Evolutionary conservation across 2,113 vertebrate species (phyloP).

Genomic region (Grammomys surdaster): DNA sequence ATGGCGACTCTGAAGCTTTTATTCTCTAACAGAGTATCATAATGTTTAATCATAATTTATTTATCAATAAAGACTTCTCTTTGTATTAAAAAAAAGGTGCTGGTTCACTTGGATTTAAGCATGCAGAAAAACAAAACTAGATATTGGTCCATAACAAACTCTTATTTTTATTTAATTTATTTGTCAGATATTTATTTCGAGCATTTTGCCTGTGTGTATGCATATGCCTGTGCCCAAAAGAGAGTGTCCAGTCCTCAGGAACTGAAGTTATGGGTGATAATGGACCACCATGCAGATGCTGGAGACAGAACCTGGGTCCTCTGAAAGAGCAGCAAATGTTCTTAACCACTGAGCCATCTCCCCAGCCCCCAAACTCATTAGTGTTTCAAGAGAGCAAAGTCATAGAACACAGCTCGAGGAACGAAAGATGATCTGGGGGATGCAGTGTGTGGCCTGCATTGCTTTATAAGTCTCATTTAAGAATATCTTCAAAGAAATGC

Average conservation of each 20-base stretch:
- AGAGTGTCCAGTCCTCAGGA: neutral
- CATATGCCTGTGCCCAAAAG: neutral
- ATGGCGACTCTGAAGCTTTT: too few species aligned
- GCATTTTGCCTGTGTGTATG: neutral
- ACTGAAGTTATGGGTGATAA: neutral
- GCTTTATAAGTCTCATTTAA: neutral
- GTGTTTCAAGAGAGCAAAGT: slow-evolving; percentile 39
- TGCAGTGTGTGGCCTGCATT: neutral
- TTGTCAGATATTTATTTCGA: neutral
- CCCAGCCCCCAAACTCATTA: too few species aligned
- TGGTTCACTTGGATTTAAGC: neutral
- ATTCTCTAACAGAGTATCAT: too few species aligned
- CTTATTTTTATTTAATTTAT: neutral
- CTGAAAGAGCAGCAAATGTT: neutral
- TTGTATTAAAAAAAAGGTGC: too few species aligned
- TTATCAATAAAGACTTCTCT: too few species aligned
- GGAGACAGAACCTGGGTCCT: neutral
- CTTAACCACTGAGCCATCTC: neutral
- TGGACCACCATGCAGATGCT: neutral
- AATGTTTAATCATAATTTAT: too few species aligned
- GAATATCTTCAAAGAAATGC: slow-evolving; percentile 18
- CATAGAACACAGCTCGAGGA: slow-evolving; percentile 33
- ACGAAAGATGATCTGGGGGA: neutral
- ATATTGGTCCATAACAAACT: neutral
- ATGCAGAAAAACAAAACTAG: neutral